Percentiles rank a stretch among this genome's conserved stretches.
Conservation (phyloP, 2,888 invertebrate species). For the Aquatica leii region DNA sequence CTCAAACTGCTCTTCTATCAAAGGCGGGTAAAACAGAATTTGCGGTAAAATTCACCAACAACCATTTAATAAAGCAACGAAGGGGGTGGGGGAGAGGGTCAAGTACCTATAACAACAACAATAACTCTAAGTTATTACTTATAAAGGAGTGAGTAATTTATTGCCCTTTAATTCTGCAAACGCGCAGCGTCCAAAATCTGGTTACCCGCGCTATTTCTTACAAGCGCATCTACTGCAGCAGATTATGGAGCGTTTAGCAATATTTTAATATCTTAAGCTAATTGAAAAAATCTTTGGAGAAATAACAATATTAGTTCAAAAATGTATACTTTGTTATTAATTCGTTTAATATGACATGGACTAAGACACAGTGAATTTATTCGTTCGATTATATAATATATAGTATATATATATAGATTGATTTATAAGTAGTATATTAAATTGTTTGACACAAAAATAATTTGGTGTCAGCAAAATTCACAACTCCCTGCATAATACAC, state of each 20-base stretch:
- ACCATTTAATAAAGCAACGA: conserved; percentile 40
- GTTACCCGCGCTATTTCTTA: conserved; percentile 27
- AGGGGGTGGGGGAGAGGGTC: conserved; percentile 47
- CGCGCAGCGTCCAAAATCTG: conserved; percentile 29
- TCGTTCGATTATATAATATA: conserved; percentile 52
- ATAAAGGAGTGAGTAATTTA: conserved; percentile 25
- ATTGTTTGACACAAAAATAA: conserved; percentile 49
- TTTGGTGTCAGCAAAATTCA: conserved; percentile 50
- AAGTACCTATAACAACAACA: conserved; percentile 55
- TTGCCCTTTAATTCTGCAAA: conserved; percentile 32
- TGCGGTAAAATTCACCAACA: conserved; percentile 45
- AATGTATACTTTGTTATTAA: conserved; percentile 60
- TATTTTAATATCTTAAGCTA: conserved; percentile 54
- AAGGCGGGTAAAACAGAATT: conserved; percentile 54
- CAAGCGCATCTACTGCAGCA: conserved; percentile 49
- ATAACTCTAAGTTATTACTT: conserved; percentile 48
- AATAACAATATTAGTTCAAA: conserved; percentile 61
- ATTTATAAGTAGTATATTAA: conserved; percentile 41
- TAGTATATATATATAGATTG: conserved; percentile 23
- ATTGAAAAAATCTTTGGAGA: conserved; percentile 62
- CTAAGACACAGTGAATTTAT: conserved; percentile 63
- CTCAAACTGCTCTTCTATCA: conserved; percentile 53
- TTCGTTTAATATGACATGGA: conserved; percentile 63
- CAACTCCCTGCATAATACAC: conserved; percentile 46
- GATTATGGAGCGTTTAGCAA: conserved; percentile 56